Evolutionary conservation across 53 echinoderm and acorn worm genomes (phyloP).

Genomic region (Apostichopus leukothele): DNA sequence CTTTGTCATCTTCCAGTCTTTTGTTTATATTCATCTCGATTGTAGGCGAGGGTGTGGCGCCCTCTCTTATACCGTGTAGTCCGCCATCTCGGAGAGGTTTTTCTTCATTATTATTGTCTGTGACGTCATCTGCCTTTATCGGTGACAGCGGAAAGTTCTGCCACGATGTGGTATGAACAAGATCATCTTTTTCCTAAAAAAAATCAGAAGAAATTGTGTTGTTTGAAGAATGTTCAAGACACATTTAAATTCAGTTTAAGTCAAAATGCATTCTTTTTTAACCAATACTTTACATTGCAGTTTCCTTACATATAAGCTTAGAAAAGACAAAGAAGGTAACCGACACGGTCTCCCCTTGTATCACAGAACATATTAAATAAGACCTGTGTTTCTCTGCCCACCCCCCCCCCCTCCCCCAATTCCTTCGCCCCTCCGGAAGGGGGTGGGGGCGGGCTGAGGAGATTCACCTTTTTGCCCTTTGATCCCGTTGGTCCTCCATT

Average conservation of each 20-base stretch:
- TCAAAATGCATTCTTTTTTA: too few relatives aligned
- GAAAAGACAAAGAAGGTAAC: not conserved
- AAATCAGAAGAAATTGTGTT: not conserved
- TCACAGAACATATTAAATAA: too few relatives aligned
- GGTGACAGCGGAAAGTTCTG: slow-evolving; percentile 32
- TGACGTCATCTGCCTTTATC: not conserved
- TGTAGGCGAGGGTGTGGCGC: not conserved
- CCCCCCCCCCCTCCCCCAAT: too few relatives aligned
- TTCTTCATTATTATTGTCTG: slow-evolving; percentile 24
- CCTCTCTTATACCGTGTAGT: not conserved
- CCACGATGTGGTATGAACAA: slow-evolving; percentile 2
- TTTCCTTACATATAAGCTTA: too few relatives aligned
- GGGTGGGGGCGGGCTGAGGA: not conserved
- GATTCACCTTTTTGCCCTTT: slow-evolving; percentile 34
- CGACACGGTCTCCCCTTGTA: too few relatives aligned
- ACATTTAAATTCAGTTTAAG: not conserved
- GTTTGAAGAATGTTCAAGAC: not conserved
- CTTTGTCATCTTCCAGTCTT: not conserved
- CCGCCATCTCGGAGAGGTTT: not conserved
- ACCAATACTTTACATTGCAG: too few relatives aligned
- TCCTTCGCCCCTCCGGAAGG: not conserved
- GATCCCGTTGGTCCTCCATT: slow-evolving; percentile 58
- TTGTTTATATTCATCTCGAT: not conserved
- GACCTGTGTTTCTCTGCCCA: too few relatives aligned
- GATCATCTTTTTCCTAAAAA: slow-evolving; percentile 26